A percentile compares a stretch with the other conserved stretches of the same genome.
Evolutionary conservation across 1,140 invertebrate species (phyloP).

Genomic region (Campoletis sonorensis): DNA sequence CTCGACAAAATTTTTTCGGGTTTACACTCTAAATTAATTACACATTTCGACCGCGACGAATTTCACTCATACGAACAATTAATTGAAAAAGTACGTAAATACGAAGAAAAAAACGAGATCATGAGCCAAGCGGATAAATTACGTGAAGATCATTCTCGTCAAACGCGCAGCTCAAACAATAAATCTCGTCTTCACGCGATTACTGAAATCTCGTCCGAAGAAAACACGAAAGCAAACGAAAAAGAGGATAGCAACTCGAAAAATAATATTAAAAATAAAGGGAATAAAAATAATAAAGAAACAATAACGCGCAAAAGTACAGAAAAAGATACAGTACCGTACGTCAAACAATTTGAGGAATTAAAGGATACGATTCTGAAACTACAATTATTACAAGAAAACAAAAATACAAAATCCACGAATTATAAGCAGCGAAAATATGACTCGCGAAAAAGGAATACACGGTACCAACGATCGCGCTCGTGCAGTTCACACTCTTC

Average conservation of each 20-base stretch:
- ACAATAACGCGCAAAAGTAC: no score
- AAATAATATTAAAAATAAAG: background rate
- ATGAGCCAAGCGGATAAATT: background rate
- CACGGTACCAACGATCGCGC: background rate
- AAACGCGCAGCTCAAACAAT: background rate
- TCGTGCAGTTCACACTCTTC: background rate
- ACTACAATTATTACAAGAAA: no score
- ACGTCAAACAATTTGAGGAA: no score
- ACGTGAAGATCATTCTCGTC: background rate
- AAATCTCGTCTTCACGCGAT: background rate
- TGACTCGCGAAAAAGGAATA: background rate
- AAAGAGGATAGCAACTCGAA: background rate
- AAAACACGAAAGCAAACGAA: background rate
- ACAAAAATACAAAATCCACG: background rate
- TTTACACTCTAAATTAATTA: background rate
- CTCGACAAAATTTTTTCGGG: conserved; percentile 29
- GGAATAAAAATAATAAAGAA: background rate
- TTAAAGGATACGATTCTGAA: no score
- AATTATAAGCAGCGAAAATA: background rate
- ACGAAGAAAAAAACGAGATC: conserved; percentile 1
- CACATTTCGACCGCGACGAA: conserved; percentile 5
- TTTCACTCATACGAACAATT: conserved; percentile 31
- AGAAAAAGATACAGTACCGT: no score
- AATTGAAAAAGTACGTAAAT: conserved; percentile 29
- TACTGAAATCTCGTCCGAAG: background rate